Percentiles rank a stretch among this genome's conserved stretches.
Evolutionary conservation across 2,797 vertebrate species (phyloP).

Genomic region (Glossophaga mutica): DNA sequence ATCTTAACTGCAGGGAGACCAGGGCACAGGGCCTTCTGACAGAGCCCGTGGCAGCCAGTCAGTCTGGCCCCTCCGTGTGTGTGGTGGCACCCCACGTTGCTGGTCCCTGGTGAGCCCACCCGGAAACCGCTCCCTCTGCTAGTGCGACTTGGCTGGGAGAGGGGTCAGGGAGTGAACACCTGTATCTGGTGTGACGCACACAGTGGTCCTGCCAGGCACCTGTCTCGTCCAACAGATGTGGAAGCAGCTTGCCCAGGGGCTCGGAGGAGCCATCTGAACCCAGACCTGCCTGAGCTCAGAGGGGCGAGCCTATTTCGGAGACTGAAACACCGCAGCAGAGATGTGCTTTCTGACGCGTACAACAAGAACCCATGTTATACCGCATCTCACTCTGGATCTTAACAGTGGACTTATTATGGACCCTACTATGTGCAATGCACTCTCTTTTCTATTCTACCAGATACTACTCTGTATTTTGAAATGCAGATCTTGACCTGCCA

Average conservation of each 20-base stretch:
- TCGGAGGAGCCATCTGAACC: background rate
- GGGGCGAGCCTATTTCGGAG: background rate
- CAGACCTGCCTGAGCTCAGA: background rate
- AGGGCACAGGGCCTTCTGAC: background rate
- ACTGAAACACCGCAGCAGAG: background rate
- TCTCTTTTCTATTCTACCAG: background rate
- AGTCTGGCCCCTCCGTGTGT: background rate
- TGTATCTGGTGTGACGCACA: rapidly evolving
- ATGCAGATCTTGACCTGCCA: background rate
- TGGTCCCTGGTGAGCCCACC: background rate
- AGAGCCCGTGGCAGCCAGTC: background rate
- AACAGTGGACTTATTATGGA: background rate
- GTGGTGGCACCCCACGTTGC: background rate
- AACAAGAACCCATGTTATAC: rapidly evolving
- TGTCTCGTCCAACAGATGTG: background rate
- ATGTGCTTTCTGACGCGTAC: background rate
- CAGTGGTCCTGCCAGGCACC: too few relatives aligned
- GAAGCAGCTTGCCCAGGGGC: background rate
- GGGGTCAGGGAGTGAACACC: rapidly evolving
- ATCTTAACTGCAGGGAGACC: background rate
- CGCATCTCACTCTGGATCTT: background rate
- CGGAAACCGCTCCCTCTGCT: rapidly evolving
- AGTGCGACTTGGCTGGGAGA: background rate
- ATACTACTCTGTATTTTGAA: background rate
- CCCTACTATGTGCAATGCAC: rapidly evolving